Evolutionary conservation across 2,888 invertebrate genomes (phyloP).

Genomic region (Drosophila mimica): DNA sequence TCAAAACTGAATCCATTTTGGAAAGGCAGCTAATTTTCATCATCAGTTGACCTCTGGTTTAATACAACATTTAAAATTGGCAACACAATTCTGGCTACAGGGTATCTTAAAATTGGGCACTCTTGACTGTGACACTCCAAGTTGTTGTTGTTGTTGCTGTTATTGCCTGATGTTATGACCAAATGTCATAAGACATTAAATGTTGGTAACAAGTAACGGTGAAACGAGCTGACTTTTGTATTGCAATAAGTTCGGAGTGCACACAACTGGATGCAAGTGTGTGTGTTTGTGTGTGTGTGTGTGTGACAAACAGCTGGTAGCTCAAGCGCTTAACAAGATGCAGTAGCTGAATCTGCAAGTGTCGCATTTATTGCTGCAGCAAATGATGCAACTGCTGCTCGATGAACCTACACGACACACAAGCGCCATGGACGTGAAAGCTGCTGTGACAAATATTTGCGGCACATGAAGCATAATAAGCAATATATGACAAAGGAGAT

Average conservation of each 20-base stretch:
- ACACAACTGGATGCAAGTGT: constrained; percentile 1
- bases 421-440: background rate
- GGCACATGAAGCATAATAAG: constrained; percentile 52
- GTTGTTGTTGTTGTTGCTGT: constrained; percentile 4
- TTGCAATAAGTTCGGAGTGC: constrained; percentile 6
- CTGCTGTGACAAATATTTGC: constrained; percentile 66
- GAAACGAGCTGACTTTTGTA: constrained; percentile 32
- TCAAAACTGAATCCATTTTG: background rate
- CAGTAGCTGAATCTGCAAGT: constrained; percentile 36
- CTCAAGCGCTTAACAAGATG: constrained; percentile 45
- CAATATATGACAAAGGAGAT: constrained; percentile 27
- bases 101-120: background rate
- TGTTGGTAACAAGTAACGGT: constrained; percentile 41
- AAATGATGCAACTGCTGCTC: constrained; percentile 41
- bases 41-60: background rate
- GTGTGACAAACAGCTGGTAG: constrained; percentile 39
- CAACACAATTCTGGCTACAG: background rate
- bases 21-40: background rate
- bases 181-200: constrained; percentile 77
- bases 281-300: constrained; percentile 22
- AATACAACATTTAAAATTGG: background rate
- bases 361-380: constrained; percentile 37
- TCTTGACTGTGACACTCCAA: background rate
- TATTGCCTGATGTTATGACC: constrained; percentile 46
- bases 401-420: constrained; percentile 24